A percentile compares a stretch with the other conserved stretches of the same genome.
These are phyloP conservation scores for Agrotis segetum DNA, from an alignment of 2,888 invertebrate species.

Conservation along the genomic window DNA sequence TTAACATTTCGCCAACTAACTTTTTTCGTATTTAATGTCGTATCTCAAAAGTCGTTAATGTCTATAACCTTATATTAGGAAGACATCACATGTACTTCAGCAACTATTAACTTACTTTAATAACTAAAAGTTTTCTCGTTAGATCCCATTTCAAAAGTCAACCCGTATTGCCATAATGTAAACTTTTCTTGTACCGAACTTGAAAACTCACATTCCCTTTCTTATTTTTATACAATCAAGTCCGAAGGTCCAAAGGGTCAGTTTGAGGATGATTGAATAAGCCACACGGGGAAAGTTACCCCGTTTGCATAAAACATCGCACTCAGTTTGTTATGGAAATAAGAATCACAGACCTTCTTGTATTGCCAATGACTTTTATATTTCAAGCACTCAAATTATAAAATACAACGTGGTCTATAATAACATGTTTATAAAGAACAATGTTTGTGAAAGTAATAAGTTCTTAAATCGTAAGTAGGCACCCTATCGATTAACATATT, in stretches of 20 bases:
- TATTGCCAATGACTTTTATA: slow-evolving; percentile 15
- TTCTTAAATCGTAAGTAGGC: too few species aligned
- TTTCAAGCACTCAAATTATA: not conserved
- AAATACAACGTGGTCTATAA: too few species aligned
- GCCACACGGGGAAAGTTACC: slow-evolving; percentile 45
- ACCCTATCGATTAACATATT: too few species aligned
- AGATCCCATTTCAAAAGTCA: not conserved
- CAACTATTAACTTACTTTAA: not conserved
- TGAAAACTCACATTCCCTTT: slow-evolving; percentile 24
- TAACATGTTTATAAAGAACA: too few species aligned
- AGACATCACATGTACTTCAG: too few species aligned
- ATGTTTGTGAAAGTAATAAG: too few species aligned
- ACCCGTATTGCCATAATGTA: too few species aligned
- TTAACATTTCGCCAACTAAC: not conserved
- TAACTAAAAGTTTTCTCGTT: not conserved
- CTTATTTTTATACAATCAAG: slow-evolving; percentile 47
- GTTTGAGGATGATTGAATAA: slow-evolving; percentile 50
- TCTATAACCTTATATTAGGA: too few species aligned
- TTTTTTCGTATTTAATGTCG: too few species aligned
- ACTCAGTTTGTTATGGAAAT: slow-evolving; percentile 46
- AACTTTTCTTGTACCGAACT: not conserved
- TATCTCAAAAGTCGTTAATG: too few species aligned
- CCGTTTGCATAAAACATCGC: slow-evolving; percentile 46
- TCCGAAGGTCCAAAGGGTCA: slow-evolving; percentile 37
- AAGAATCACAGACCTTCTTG: slow-evolving; percentile 38